These are phyloP conservation scores for Pogonocherus hispidulus DNA, from an alignment of 2,888 invertebrate genomes.

Conservation along the genomic window DNA sequence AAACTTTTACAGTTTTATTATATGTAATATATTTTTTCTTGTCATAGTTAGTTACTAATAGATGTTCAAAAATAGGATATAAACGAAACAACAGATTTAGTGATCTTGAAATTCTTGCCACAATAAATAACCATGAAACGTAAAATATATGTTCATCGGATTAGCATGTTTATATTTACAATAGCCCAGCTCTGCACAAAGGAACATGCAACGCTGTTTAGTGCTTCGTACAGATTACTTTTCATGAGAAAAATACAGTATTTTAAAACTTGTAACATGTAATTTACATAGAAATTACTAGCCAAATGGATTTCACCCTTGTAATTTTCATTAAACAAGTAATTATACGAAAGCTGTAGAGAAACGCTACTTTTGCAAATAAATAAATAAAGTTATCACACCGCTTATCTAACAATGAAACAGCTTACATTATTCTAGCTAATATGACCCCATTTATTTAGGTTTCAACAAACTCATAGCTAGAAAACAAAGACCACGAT, in stretches of 20 bases:
- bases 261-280: conserved; percentile 44
- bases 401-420: neutral
- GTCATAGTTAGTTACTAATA: no score
- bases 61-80: no score
- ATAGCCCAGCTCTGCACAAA: conserved; percentile 30
- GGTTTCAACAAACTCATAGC: neutral
- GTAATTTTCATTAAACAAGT: conserved; percentile 47
- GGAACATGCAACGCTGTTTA: conserved; percentile 40
- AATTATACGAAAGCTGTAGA: conserved; percentile 42
- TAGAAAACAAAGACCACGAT: no score
- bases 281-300: conserved; percentile 50
- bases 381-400: conserved; percentile 26
- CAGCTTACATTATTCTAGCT: neutral
- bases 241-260: conserved; percentile 42
- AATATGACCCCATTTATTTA: neutral
- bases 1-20: no score
- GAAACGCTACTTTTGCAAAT: conserved; percentile 18
- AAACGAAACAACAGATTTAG: conserved; percentile 2
- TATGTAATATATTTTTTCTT: no score
- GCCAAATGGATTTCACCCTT: conserved; percentile 45
- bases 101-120: conserved; percentile 11
- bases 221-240: conserved; percentile 32
- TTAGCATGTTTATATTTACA: conserved; percentile 34
- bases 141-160: conserved; percentile 17
- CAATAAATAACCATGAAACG: conserved; percentile 25